phyloP scores from a whole-genome alignment of 1,140 invertebrate species.

The Drosophila tropicalis region DNA sequence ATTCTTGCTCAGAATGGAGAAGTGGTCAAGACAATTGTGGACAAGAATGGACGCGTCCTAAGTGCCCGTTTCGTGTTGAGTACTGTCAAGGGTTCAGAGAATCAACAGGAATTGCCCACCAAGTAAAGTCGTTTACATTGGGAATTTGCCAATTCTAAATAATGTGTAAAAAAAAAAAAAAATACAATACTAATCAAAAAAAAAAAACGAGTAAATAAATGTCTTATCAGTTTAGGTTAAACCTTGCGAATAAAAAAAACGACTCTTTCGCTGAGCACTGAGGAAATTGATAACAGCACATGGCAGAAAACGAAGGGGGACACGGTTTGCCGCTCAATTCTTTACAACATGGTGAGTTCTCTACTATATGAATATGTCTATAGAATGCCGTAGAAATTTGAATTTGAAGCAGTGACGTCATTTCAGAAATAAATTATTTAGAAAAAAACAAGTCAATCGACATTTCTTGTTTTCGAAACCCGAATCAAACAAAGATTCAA shows the following conservation, averaged over 20 bases:
- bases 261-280: not conserved
- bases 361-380: too few species aligned
- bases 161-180: not conserved
- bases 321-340: not conserved
- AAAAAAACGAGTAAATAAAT: not conserved
- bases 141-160: not conserved
- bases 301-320: not conserved
- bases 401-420: too few species aligned
- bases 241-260: conserved; percentile 15
- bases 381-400: too few species aligned
- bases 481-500: too few species aligned
- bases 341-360: not conserved
- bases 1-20: conserved; percentile 57
- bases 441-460: too few species aligned
- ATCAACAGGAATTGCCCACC: conserved; percentile 25
- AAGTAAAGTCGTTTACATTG: conserved; percentile 29
- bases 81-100: conserved; percentile 34
- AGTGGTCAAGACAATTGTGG: conserved; percentile 63
- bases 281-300: not conserved
- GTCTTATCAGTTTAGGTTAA: conserved; percentile 51
- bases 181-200: not conserved
- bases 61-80: conserved; percentile 66
- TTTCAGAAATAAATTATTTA: too few species aligned
- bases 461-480: too few species aligned
- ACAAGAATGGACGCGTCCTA: conserved; percentile 63